Base-by-base conservation (phyloP, 2,797 vertebrate species). In the Ataeniobius toweri region DNA sequence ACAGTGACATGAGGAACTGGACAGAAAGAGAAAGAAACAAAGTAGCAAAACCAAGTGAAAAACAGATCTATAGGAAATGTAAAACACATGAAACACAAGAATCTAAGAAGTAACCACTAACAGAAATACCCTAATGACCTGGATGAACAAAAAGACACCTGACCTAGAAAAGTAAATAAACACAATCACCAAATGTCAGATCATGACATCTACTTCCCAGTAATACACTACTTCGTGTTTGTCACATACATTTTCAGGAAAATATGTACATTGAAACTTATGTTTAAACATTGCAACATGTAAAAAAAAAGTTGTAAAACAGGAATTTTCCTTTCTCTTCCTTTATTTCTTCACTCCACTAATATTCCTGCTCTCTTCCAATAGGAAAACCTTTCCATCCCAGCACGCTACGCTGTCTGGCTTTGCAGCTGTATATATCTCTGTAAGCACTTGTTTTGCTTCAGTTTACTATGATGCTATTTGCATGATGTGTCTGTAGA, bases 361-460 rank as follows among this genome's bases (percentile, higher is more conserved):
- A 84, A 88, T 81, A 83, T 85, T 89, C 39, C 79, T 20, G 72
- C 22, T 84, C 88, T 78, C 78, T 80, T 39, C 3, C 82, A 73
- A 18, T 94, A 99, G 98, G 96, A 99, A 99, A 94, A 98, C 97
- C 0, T 99, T 99, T 92, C 98, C 98, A 0, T 99, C 98, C 74
- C 98, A 99, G 93, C 98, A 99, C 36, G 98, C 98, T 67, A 99
- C 98, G 0, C 96, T 99, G 72, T 98, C 98, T 0, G 98, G 98
- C 86, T 99, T 99, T 0, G 98, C 98, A 0, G 98, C 98, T 0
- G 97, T 99, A 89, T 99, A 99, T 0, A 97, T 99, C 75, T 99
- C 98, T 80, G 98, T 99, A 95, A 99, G 98, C 95, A 85, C 83
- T 80, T 67, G 50, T 71, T 77, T 75, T 63, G 26, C 75, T 58